Conservation (phyloP, 1,140 invertebrate species). For the Archivesica marissinica region DNA sequence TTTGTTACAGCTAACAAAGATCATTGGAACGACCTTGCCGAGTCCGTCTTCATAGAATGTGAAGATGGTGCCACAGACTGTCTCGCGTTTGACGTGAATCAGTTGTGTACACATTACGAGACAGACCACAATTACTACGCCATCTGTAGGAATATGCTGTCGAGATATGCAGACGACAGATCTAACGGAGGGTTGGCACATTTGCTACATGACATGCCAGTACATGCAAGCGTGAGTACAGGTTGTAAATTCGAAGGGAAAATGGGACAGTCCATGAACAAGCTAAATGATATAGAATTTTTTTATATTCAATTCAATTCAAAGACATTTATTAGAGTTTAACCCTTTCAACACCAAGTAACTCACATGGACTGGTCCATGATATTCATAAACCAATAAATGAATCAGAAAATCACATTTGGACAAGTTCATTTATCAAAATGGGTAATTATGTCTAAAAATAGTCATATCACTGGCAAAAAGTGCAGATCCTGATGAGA, state of each 20-base stretch:
- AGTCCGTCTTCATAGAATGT: constrained; percentile 33
- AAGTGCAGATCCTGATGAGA: too few species aligned
- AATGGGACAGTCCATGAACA: neutral
- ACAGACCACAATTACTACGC: constrained; percentile 91
- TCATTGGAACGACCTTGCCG: constrained; percentile 26
- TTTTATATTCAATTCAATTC: neutral
- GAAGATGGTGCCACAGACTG: constrained; percentile 71
- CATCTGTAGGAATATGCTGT: constrained; percentile 87
- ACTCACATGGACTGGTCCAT: too few species aligned
- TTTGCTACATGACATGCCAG: constrained; percentile 82
- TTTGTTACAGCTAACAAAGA: constrained; percentile 19
- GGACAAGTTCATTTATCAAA: too few species aligned
- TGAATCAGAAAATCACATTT: too few species aligned
- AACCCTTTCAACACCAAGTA: too few species aligned
- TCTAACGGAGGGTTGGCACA: constrained; percentile 73
- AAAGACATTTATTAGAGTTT: neutral
- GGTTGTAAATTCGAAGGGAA: too few species aligned
- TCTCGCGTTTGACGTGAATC: constrained; percentile 81
- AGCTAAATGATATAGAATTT: neutral
- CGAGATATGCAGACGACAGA: constrained; percentile 69
- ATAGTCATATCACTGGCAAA: too few species aligned
- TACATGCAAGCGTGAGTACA: constrained; percentile 64
- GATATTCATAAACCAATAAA: too few species aligned
- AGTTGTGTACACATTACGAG: constrained; percentile 86
- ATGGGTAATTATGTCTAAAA: too few species aligned